phyloP scores from a whole-genome alignment of 1,140 invertebrate species.

The Scylla paramamosain region DNA sequence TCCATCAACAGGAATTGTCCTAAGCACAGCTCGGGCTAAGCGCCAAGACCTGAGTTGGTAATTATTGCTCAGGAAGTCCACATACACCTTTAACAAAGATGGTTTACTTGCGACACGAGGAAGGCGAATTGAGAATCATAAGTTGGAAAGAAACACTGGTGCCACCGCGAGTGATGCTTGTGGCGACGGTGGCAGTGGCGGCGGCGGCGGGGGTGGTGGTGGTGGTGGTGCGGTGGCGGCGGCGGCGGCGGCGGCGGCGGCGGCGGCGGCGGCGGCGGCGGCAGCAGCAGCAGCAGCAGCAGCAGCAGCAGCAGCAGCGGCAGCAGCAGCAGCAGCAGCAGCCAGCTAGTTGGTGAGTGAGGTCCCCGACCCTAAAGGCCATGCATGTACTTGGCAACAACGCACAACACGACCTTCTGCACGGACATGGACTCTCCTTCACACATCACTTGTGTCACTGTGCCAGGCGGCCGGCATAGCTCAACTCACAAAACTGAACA shows the following conservation, averaged over 20 bases:
- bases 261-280: neutral
- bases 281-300: too few species aligned
- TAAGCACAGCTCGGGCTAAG: neutral
- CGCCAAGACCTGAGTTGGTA: neutral
- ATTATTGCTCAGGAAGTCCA: too few species aligned
- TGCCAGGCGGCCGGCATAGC: neutral
- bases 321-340: neutral
- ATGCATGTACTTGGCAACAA: conserved; percentile 28
- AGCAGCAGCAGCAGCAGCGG: neutral
- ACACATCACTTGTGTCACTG: neutral
- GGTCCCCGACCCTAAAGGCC: conserved; percentile 16
- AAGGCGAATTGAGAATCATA: neutral
- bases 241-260: neutral
- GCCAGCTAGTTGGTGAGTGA: neutral
- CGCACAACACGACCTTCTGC: neutral
- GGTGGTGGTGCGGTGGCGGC: neutral
- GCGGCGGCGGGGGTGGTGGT: neutral
- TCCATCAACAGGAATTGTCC: neutral
- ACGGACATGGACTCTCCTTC: conserved; percentile 9
- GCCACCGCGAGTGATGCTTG: neutral
- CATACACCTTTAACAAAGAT: too few species aligned
- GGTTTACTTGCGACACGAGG: too few species aligned
- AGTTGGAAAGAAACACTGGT: neutral
- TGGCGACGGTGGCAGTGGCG: neutral
- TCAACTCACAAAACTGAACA: neutral